Conservation (phyloP, 2,113 vertebrate species). For the Peromyscus californicus region DNA sequence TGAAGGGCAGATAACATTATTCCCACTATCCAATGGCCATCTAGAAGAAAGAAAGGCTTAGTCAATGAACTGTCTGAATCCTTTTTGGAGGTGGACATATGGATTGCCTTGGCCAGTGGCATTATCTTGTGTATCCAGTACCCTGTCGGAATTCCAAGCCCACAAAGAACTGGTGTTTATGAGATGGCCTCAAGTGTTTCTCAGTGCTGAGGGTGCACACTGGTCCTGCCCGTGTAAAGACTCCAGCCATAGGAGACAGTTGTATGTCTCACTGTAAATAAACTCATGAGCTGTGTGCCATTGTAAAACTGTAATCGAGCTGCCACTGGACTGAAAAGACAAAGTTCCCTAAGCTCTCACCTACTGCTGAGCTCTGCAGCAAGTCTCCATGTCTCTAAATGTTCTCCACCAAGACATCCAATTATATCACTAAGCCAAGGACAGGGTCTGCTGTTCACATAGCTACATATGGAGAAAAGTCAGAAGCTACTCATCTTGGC, state of each 20-base stretch:
- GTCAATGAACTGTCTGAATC: neutral
- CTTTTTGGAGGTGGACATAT: neutral
- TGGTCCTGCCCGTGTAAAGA: neutral
- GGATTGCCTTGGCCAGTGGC: neutral
- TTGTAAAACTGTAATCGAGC: neutral
- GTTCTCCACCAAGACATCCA: neutral
- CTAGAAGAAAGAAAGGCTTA: neutral
- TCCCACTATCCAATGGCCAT: neutral
- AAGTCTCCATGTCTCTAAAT: neutral
- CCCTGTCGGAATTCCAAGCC: neutral
- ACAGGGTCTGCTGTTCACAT: neutral
- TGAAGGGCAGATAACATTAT: neutral
- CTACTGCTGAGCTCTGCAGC: neutral
- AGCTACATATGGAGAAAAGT: neutral
- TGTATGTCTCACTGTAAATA: neutral
- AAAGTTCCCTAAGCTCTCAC: neutral
- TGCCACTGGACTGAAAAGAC: neutral
- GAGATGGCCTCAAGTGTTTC: neutral
- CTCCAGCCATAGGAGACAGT: neutral
- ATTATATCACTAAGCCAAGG: neutral
- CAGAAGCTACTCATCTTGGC: neutral
- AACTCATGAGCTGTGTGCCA: constrained; percentile 12
- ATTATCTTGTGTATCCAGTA: neutral
- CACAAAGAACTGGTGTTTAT: neutral
- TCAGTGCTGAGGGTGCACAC: neutral